Base-by-base conservation (phyloP, 2,888 invertebrate genomes). In the Epinotia bilunana region DNA sequence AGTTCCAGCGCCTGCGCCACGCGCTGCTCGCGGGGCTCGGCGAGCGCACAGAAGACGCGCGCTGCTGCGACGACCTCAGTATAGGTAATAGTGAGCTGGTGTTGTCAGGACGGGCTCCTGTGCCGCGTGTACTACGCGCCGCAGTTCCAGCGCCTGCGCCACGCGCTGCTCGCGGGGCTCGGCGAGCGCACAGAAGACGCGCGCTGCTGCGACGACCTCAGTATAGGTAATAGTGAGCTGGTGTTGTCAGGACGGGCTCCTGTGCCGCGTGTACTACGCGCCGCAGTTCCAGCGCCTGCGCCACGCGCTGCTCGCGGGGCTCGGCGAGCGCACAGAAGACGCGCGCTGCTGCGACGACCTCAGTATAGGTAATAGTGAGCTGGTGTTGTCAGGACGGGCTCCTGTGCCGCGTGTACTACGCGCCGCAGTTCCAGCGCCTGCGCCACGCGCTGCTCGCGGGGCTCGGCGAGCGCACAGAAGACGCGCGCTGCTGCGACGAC, bases 111-210 rank as follows among this genome's bases (percentile, higher is more conserved):
- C 58, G 97, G 98, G 72, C 98, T 99, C 81, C 97, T 97, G 80
- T 99, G 99, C 83, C 96, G 97, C 81, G 96, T 99, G 79, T 98
- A 97, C 92, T 98, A 97, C 93, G 99, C 99, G 49, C 96, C 97
- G 72, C 97, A 98, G 89, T 99, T 99, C 92, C 96, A 97, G 72
- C 94, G 96, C 61, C 94, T 99, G 74, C 95, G 99, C 0, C 93
- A 93, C 84, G 80, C 87, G 86, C 78, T 93, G 77, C 82, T 94
- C 57, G 87, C 90, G 16, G 87, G 91, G 7, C 85, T 89, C 16
- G 61, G 55, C 18, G 63, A 77, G 77, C 18, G 76, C 73, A 60
- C 23, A 1, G 72, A 64, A 9, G 53, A 46, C 60, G 58, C 72
- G 20, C 82, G 84, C 76, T 84, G 86, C 80, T 89, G 88, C 73